These are phyloP conservation scores for Rhyzopertha dominica DNA, from an alignment of 1,140 invertebrate species.

Conservation along the genomic window DNA sequence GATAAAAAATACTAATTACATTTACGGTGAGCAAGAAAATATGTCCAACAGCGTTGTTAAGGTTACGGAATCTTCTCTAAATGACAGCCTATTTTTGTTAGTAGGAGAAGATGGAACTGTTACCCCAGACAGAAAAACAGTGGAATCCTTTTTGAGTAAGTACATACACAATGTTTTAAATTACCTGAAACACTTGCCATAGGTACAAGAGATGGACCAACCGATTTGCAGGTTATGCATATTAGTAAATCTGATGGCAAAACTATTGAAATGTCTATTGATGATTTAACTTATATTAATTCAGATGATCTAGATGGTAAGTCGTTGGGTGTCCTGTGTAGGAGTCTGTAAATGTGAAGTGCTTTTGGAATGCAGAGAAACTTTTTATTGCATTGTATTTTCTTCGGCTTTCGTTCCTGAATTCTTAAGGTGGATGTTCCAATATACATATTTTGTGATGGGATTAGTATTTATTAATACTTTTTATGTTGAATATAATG, in stretches of 20 bases:
- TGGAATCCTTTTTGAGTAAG: conserved; percentile 41
- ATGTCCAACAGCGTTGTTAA: conserved; percentile 43
- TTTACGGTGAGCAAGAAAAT: conserved; percentile 15
- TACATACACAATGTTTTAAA: conserved; percentile 14
- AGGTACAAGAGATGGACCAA: conserved; percentile 33
- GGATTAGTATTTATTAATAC: too few relatives aligned
- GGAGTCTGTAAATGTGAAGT: too few relatives aligned
- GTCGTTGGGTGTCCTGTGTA: too few relatives aligned
- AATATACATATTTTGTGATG: too few relatives aligned
- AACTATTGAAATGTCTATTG: conserved; percentile 38
- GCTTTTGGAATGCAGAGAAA: too few relatives aligned
- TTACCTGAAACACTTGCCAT: neutral
- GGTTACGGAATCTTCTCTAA: conserved; percentile 35
- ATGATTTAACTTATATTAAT: conserved; percentile 41
- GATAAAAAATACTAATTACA: neutral
- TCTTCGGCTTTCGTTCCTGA: too few relatives aligned
- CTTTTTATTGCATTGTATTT: too few relatives aligned
- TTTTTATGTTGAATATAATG: too few relatives aligned
- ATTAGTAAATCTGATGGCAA: conserved; percentile 38
- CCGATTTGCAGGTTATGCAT: conserved; percentile 39
- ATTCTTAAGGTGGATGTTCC: too few relatives aligned
- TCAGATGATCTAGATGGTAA: too few relatives aligned
- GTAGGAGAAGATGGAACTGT: conserved; percentile 41
- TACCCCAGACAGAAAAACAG: conserved; percentile 38
- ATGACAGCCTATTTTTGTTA: conserved; percentile 38